Base-by-base conservation (phyloP, 1,140 invertebrate genomes). In the Drosophila littoralis region DNA sequence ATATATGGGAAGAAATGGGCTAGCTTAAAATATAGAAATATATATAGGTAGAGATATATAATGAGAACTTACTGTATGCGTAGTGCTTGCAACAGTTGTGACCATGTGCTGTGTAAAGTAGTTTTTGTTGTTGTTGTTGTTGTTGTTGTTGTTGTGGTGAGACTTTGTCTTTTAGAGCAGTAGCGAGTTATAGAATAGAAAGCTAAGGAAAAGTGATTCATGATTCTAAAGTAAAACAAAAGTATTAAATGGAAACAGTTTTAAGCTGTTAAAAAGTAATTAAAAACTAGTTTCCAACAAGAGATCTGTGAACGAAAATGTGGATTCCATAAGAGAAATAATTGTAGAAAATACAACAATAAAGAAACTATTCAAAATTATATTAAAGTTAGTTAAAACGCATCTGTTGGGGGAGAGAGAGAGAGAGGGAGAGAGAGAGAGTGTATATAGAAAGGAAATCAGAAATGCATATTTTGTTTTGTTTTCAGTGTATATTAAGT, bases 401-500 rank as follows among this genome's bases (percentile, higher is more conserved):
- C 52, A 58, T 45, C 64, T 73, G 40, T 68, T 45, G 46, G 22
- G n/a, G 22, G 5, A 13, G 7, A 7, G 9, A 42, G 40, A 6
- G 28, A 45, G 17, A 61, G 69, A 51, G 13, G 55, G 35, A 55
- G 42, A 22, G 1, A 22, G 22, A 22, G 1, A 22, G 22, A 22
- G 42, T 61, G n/a, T 48, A 28, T 17, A 32, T 17, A 33, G 40
- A 32, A 0, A 33, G 15, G 28, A 84, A 88, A 88, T 89, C 52
- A 89, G 77, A 90, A 89, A 89, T 90, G 84, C 84, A 81, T 75
- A 63, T 61, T 81, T 70, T 50, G 52, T 73, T 84, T 89, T 75
- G 84, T 89, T 90, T 90, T 90, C 85, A 85, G 84, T 89, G 84
- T 89, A 89, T 89, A 89, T 90, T 89, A 89, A 79, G 77, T 89